Evolutionary conservation across 2,113 vertebrate genomes (phyloP).

Genomic region (Nerophis ophidion): DNA sequence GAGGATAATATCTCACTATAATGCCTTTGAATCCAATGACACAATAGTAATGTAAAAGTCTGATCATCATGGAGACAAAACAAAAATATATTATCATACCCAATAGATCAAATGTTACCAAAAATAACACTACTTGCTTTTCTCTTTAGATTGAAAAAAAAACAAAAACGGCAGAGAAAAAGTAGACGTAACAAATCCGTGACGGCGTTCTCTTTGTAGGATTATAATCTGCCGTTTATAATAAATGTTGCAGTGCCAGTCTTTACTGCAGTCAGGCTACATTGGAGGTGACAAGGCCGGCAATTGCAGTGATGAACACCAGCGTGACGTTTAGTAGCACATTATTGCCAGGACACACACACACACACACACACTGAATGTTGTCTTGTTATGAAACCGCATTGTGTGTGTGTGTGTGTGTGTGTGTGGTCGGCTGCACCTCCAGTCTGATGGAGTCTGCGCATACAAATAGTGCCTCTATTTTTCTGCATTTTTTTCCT

Average conservation of each 20-base stretch:
- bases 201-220: constrained; percentile 17
- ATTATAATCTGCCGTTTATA: constrained; percentile 33
- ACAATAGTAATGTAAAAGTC: too few relatives aligned
- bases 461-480: constrained; percentile 16
- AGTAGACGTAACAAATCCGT: neutral
- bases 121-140: too few relatives aligned
- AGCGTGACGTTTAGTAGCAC: constrained; percentile 44
- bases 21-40: too few relatives aligned
- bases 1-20: too few relatives aligned
- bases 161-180: neutral
- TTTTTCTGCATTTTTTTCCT: constrained; percentile 37
- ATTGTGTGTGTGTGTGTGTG: neutral
- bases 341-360: constrained; percentile 39
- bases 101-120: too few relatives aligned
- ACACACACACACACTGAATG: neutral
- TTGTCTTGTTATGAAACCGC: constrained; percentile 22
- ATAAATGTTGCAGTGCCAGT: constrained; percentile 23
- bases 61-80: too few relatives aligned
- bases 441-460: neutral
- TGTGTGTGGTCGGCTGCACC: constrained; percentile 15
- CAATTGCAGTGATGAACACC: constrained; percentile 46
- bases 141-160: too few relatives aligned
- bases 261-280: constrained; percentile 22
- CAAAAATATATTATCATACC: too few relatives aligned
- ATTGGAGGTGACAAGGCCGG: constrained; percentile 36